Evolutionary conservation across 2,888 invertebrate species (phyloP).

Genomic region (Pseudococcus viburni): DNA sequence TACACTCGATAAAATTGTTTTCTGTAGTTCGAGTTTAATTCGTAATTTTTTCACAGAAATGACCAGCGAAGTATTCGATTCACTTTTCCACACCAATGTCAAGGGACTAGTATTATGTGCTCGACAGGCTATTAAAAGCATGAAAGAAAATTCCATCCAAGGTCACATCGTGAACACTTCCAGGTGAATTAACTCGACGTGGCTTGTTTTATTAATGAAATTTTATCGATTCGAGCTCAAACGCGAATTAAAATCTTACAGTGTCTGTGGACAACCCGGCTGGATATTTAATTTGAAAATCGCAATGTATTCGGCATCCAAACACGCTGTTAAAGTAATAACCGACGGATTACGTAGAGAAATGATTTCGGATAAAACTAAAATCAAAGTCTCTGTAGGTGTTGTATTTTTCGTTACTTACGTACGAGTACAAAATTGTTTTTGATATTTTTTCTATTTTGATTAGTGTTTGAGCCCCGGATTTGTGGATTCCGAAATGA

Average conservation of each 20-base stretch:
- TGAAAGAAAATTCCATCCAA: constrained; percentile 17
- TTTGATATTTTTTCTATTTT: neutral
- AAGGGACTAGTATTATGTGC: constrained; percentile 3
- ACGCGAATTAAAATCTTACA: neutral
- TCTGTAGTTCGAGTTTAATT: neutral
- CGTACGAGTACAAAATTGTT: neutral
- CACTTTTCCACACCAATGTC: neutral
- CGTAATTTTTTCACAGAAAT: neutral
- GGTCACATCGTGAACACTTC: neutral
- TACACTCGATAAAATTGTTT: neutral
- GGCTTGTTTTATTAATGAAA: neutral
- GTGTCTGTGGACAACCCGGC: neutral
- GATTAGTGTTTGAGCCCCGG: neutral
- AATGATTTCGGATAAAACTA: neutral
- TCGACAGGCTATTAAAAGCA: neutral
- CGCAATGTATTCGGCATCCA: neutral
- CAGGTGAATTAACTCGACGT: neutral
- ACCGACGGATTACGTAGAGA: neutral
- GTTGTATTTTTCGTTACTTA: neutral
- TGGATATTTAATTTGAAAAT: neutral
- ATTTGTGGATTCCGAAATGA: neutral
- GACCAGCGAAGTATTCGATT: neutral
- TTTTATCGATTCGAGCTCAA: neutral
- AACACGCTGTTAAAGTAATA: neutral
- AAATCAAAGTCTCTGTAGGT: neutral